Conservation (phyloP, 2,113 vertebrate genomes). For the Odocoileus hemionus region DNA sequence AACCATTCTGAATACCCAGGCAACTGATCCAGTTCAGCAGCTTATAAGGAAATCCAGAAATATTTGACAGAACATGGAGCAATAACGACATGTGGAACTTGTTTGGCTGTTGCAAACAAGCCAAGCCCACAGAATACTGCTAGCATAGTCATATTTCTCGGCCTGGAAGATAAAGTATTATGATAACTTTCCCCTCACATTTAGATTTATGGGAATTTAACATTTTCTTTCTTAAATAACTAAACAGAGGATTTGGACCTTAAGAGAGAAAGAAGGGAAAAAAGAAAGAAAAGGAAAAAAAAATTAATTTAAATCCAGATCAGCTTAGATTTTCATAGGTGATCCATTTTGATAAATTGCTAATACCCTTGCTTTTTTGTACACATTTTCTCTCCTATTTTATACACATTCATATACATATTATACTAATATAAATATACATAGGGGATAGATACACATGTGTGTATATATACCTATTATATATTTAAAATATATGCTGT, state of each 20-base stretch:
- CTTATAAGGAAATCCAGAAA: slow-evolving; percentile 53
- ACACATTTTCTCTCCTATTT: background rate
- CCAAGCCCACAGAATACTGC: slow-evolving; percentile 38
- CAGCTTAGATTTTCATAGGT: background rate
- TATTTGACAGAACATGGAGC: background rate
- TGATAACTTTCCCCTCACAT: background rate
- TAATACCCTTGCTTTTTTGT: background rate
- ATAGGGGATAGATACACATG: background rate
- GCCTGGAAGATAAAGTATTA: slow-evolving; percentile 31
- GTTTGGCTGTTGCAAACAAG: slow-evolving; percentile 40
- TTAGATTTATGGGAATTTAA: slow-evolving; percentile 36
- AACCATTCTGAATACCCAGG: background rate
- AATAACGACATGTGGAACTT: background rate
- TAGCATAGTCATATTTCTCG: slow-evolving; percentile 22
- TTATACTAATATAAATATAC: background rate
- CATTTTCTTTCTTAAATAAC: background rate
- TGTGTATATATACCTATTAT: background rate
- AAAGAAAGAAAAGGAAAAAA: background rate
- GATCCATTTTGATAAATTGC: background rate
- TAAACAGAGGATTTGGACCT: background rate
- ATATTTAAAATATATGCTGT: background rate
- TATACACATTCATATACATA: background rate
- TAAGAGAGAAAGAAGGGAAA: background rate
- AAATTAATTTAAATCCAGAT: background rate
- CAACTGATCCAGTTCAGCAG: background rate